phyloP scores from a whole-genome alignment of 2,888 invertebrate species.

The Pristionchus mayeri region DNA sequence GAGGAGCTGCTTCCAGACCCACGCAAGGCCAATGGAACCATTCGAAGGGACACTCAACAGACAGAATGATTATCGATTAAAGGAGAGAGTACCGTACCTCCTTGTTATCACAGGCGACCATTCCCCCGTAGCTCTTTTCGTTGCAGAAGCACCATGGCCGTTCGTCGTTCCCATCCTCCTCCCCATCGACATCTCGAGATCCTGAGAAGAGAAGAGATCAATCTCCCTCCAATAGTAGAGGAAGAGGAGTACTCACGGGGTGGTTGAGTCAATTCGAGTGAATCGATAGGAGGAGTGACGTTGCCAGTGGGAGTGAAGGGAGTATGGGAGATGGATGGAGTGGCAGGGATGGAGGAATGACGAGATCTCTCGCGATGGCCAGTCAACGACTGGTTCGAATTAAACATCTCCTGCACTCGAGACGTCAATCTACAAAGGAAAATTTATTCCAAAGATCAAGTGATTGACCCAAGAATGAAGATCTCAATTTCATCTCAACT shows the following conservation, averaged over 20 bases:
- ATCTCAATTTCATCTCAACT: not conserved
- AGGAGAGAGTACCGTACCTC: constrained; percentile 82
- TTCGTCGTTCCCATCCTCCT: constrained; percentile 58
- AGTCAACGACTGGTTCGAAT: constrained; percentile 45
- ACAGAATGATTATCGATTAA: not conserved
- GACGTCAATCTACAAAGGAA: constrained; percentile 66
- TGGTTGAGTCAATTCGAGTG: not conserved
- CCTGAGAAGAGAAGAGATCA: too few relatives aligned
- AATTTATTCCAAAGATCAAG: not conserved
- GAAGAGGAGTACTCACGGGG: not conserved
- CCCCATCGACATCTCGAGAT: constrained; percentile 59
- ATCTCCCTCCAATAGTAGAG: too few relatives aligned
- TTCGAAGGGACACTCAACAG: constrained; percentile 91
- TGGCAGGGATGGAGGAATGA: constrained; percentile 7
- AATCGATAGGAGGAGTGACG: not conserved
- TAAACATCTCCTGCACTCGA: constrained; percentile 74
- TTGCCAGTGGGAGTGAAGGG: not conserved
- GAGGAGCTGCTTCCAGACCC: constrained; percentile 93
- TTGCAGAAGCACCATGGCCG: constrained; percentile 73
- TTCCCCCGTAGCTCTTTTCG: constrained; percentile 77
- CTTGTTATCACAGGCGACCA: constrained; percentile 98
- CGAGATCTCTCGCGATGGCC: constrained; percentile 43
- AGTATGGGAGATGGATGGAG: not conserved
- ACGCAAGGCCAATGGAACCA: constrained; percentile 99
- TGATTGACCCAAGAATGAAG: not conserved